Conservation (phyloP, 2,888 invertebrate species). For the Noctua pronuba region DNA sequence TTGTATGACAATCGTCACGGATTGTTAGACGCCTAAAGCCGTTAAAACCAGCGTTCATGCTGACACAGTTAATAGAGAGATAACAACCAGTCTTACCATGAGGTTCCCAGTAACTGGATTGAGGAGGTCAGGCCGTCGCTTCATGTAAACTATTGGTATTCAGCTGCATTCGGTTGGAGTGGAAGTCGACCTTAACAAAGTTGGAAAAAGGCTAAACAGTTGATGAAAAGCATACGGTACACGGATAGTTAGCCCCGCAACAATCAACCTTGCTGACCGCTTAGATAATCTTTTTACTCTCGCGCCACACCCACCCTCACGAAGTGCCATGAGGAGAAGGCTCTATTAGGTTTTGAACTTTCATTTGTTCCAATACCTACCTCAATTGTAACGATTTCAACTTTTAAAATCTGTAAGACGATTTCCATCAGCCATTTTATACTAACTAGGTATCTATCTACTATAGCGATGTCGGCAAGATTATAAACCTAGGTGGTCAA, state of each 20-base stretch:
- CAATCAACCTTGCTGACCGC: not conserved
- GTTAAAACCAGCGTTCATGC: not conserved
- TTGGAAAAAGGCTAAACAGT: not conserved
- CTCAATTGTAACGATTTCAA: not conserved
- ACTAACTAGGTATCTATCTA: not conserved
- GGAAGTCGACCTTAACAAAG: not conserved
- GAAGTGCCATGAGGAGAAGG: not conserved
- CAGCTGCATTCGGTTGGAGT: not conserved
- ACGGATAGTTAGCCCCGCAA: not conserved
- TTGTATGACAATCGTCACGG: not conserved
- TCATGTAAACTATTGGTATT: not conserved
- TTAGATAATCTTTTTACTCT: not conserved
- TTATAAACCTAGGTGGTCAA: slow-evolving; percentile 32
- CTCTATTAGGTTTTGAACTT: not conserved
- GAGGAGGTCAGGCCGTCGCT: not conserved
- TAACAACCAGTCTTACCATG: not conserved
- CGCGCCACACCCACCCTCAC: not conserved
- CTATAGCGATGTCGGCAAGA: slow-evolving; percentile 26
- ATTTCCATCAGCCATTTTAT: not conserved
- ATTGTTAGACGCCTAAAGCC: not conserved
- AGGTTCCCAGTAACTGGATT: not conserved
- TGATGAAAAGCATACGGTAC: not conserved
- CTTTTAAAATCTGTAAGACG: not conserved
- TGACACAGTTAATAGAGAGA: not conserved
- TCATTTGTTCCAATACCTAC: not conserved